Percentiles rank a stretch among this genome's conserved stretches.
phyloP scores from a whole-genome alignment of 2,113 vertebrate species.

The Lamprologus tigripictilis region DNA sequence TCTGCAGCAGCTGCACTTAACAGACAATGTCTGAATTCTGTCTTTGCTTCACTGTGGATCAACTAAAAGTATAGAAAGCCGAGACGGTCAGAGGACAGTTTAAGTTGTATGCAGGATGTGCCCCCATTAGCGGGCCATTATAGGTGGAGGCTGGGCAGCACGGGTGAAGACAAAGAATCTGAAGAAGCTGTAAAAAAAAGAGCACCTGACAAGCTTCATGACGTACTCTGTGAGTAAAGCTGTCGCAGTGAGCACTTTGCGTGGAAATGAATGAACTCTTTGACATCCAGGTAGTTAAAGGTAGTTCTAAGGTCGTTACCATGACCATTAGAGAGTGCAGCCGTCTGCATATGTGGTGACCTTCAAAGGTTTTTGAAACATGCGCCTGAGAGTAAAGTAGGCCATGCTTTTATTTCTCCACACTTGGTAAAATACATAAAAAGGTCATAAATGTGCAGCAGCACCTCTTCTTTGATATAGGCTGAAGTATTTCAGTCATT shows the following conservation, averaged over 20 bases:
- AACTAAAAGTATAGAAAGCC: background rate
- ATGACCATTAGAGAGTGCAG: background rate
- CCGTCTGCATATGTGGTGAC: background rate
- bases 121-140: background rate
- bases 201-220: background rate
- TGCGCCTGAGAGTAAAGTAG: background rate
- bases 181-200: background rate
- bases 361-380: background rate
- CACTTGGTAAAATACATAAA: background rate
- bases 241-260: background rate
- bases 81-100: background rate
- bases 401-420: background rate
- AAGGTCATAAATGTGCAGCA: background rate
- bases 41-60: background rate
- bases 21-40: accelerated
- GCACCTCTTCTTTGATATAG: background rate
- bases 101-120: background rate
- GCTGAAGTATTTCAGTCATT: accelerated
- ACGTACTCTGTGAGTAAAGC: background rate
- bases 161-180: background rate
- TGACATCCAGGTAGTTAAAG: background rate
- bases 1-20: background rate
- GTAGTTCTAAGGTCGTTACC: background rate
- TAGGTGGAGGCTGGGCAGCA: background rate
- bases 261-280: background rate